Evolutionary conservation across 92 coral and sea anemone genomes (phyloP), one percentile per base, ranked within the genome.

Genomic region (Palythoa grandiflora): DNA sequence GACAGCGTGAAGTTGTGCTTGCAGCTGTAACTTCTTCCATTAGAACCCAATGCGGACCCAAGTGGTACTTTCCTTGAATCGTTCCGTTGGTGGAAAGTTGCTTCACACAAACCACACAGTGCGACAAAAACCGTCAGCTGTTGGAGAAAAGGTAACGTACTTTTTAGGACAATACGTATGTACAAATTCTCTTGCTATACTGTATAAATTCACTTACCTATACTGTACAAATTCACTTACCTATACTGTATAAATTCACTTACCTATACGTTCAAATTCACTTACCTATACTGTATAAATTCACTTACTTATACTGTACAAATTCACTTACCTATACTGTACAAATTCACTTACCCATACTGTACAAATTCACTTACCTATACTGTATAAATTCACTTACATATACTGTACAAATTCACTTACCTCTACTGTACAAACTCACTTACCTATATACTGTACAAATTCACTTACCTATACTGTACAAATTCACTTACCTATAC

Each of bases 71-170:
- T 44, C 5, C 1, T 44, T 44, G 5, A 5, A 44, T 5, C 50
- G 7, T 44, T 44, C 50, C 50, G 7, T 8, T 44, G 5, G 50
- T 44, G 20, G 81, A 3, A 63, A 52, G 5, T 36, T 51, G 17
- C 21, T 14, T 93, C 71, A 95, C 19, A 95, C 98, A 68, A 93
- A 95, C 98, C 98, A 95, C 37, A 93, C 98, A 14, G 98, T 95
- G n/a, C 98, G 96, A 44, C 94, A 81, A 77, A 95, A 95, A 51
- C 98, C 98, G 89, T 95, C 98, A 75, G 98, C 98, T 95, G 91
- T 87, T 47, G 89, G 51, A 63, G 37, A 61, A 75, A 61, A 12
- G 35, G 11, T 13, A 47, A 73, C 21, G 63, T 28, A 28, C 28
- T 28, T 28, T 28, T 28, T 0, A 28, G 28, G 28, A 28, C 28